phyloP scores from a whole-genome alignment of 2,888 invertebrate species.

The Pocota personata region DNA sequence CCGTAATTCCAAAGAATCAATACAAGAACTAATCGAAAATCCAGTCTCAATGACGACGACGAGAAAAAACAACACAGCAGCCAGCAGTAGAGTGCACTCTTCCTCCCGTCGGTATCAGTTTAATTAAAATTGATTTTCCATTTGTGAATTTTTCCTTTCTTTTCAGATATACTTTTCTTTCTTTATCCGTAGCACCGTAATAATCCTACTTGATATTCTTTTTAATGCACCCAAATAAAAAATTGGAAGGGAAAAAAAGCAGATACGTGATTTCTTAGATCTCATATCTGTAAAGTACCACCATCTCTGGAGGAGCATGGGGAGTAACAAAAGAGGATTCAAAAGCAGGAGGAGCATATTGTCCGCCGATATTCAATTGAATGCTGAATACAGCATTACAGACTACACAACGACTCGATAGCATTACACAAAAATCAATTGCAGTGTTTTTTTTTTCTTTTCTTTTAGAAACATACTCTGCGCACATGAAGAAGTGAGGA shows the following conservation, averaged over 20 bases:
- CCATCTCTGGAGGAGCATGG: neutral
- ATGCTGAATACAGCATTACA: neutral
- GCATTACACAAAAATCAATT: conserved; percentile 50
- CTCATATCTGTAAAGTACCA: conserved; percentile 35
- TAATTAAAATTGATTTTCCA: conserved; percentile 74
- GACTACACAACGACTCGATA: conserved; percentile 28
- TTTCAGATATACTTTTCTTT: neutral
- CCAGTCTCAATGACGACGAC: conserved; percentile 19
- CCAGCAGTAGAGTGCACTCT: conserved; percentile 1
- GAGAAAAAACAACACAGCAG: conserved; percentile 9
- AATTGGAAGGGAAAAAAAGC: neutral
- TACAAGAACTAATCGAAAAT: conserved; percentile 56
- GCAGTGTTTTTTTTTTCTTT: conserved; percentile 23
- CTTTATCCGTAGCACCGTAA: conserved; percentile 31
- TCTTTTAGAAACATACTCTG: neutral
- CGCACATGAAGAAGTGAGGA: neutral
- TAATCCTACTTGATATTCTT: conserved; percentile 62
- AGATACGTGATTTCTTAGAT: conserved; percentile 62
- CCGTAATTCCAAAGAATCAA: conserved; percentile 40
- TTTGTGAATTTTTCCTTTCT: conserved; percentile 37
- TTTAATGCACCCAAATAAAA: conserved; percentile 31
- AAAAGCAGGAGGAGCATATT: neutral
- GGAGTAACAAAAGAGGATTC: neutral
- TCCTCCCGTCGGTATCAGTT: conserved; percentile 40
- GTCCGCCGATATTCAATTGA: conserved; percentile 32